Conservation (phyloP, 2,888 invertebrate genomes). For the Diarsia brunnea region DNA sequence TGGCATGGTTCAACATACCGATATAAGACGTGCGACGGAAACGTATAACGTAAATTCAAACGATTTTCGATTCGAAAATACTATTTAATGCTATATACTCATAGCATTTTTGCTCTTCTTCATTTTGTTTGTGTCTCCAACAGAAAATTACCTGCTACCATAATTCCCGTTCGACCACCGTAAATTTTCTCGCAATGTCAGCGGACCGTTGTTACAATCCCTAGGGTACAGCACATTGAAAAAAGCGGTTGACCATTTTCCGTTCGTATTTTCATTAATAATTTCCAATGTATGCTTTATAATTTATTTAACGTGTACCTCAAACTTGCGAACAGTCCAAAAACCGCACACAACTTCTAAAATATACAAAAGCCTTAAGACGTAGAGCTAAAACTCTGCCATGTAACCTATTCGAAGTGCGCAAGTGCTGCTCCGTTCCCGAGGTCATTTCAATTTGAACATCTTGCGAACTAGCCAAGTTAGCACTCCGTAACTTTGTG, state of each 20-base stretch:
- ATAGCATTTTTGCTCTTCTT: no score
- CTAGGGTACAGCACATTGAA: background rate
- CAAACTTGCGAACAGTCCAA: background rate
- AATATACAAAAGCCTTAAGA: constrained; percentile 51
- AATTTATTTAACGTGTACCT: constrained; percentile 21
- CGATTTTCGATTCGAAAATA: no score
- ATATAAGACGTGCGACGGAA: background rate
- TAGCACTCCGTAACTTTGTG: constrained; percentile 62
- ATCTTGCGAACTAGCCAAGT: constrained; percentile 65
- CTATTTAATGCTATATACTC: no score
- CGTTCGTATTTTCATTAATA: background rate
- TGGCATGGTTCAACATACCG: background rate
- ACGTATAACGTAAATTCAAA: background rate
- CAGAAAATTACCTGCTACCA: background rate
- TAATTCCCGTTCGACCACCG: background rate
- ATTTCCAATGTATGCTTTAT: no score
- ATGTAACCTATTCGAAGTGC: constrained; percentile 39
- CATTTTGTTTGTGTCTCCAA: background rate
- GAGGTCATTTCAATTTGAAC: constrained; percentile 70
- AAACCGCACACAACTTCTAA: constrained; percentile 41
- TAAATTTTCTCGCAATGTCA: background rate
- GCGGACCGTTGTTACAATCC: background rate
- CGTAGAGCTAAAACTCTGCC: constrained; percentile 53
- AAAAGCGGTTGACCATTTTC: constrained; percentile 2
- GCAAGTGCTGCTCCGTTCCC: constrained; percentile 65